Evolutionary conservation across 2,888 invertebrate species (phyloP).

Genomic region (Tineola bisselliella): DNA sequence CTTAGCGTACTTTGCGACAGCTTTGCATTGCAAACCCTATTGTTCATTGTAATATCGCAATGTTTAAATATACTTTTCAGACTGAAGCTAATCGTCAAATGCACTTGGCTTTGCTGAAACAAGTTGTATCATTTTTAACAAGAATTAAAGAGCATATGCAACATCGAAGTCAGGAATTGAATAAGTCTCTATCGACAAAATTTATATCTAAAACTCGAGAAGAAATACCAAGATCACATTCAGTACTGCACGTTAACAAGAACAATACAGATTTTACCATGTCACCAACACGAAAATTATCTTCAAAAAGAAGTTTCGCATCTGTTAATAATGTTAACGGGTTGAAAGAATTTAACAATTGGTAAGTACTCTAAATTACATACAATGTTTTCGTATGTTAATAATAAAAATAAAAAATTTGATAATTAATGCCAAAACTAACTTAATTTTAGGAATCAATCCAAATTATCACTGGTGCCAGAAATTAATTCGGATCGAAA

Average conservation of each 20-base stretch:
- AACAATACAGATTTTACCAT: constrained; percentile 34
- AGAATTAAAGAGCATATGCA: constrained; percentile 74
- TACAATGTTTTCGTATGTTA: too few relatives aligned
- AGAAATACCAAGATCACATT: constrained; percentile 50
- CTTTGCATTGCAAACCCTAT: not conserved
- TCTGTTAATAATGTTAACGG: constrained; percentile 46
- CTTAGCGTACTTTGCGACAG: not conserved
- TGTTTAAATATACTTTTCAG: constrained; percentile 45
- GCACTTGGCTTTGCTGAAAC: constrained; percentile 77
- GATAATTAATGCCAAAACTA: not conserved
- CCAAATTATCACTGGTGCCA: constrained; percentile 41
- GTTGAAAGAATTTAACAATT: not conserved
- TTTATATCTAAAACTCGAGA: constrained; percentile 33
- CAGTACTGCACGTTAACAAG: constrained; percentile 52
- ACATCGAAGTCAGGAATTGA: constrained; percentile 33
- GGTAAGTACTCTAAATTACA: too few relatives aligned
- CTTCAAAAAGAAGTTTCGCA: constrained; percentile 52
- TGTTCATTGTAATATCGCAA: too few relatives aligned
- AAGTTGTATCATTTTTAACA: constrained; percentile 75
- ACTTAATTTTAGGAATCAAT: constrained; percentile 39
- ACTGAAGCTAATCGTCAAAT: constrained; percentile 76
- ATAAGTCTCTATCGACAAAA: constrained; percentile 20
- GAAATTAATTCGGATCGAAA: constrained; percentile 43
- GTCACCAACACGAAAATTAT: constrained; percentile 39
- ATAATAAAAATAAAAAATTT: too few relatives aligned